Base-by-base conservation (phyloP, 2,888 invertebrate species). In the Apodemia hepburni region DNA sequence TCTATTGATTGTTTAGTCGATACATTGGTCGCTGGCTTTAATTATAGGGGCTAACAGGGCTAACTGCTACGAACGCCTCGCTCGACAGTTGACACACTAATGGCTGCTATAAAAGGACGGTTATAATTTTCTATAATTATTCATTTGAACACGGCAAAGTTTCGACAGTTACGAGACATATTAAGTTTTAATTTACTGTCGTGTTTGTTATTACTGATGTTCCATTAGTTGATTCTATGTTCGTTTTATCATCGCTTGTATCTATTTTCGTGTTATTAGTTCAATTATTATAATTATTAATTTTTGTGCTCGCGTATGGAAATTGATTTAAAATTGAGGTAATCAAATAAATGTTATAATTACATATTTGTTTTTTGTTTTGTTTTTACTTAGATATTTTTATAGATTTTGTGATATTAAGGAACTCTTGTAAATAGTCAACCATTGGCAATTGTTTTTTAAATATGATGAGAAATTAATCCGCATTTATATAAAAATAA, bases 1-100 rank as follows among this genome's bases (percentile, higher is more conserved):
- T 67, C 71, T 87, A 90, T 89, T 83, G 89, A 89, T 89, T 88
- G 86, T 87, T 87, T 85, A 82, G 84, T 88, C 85, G 85, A 87
- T 87, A 88, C 81, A 81, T 80, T 76, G 80, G 76, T 74, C 74
- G 77, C 69, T 75, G 73, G 76, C 81, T 85, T 89, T 90, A 90
- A 91, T 90, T 88, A 87, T 83, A 85, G 82, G 82, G 83, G 81
- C 84, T 81, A 86, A 82, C 84, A 78, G 84, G 78, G 12, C 80
- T 81, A 82, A 84, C 81, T 78, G 80, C 79, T 75, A 74, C 78
- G 79, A 81, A 89, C 90, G 85, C 90, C 86, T 88, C 82, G 78
- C 27, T 11, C 54, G 29, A 22, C 54, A 54, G 76, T 83, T 84
- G 88, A 86, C 88, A 87, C 82, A 76, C 73, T 87, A 87, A 90